Conservation (phyloP, 2,888 invertebrate genomes). For the Oscheius sp. region DNA sequence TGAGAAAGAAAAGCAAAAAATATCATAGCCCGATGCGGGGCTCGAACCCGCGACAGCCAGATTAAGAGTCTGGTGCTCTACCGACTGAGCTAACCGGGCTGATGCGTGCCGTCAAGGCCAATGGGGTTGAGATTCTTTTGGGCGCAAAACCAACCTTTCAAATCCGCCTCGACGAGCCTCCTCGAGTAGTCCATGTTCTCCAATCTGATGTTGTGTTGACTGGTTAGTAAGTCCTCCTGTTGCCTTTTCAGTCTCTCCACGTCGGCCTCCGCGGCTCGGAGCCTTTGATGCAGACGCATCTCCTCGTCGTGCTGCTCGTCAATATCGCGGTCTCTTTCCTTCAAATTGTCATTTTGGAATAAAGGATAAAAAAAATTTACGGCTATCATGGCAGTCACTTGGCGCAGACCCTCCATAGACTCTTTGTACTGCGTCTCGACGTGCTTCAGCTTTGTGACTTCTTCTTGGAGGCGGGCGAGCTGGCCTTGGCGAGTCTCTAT, state of each 20-base stretch:
- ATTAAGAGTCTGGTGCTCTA: conserved; percentile 73
- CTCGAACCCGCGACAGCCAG: conserved; percentile 72
- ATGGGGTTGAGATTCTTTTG: no score
- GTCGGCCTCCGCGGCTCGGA: background rate
- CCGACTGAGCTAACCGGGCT: conserved; percentile 72
- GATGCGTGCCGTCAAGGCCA: no score
- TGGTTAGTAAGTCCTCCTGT: background rate
- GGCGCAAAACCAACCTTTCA: background rate
- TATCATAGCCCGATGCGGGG: conserved; percentile 68
- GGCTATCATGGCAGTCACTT: no score
- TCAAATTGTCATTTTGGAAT: background rate
- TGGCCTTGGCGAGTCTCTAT: no score
- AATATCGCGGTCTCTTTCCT: background rate
- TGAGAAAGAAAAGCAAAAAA: no score
- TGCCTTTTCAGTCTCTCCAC: background rate
- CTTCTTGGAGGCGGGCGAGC: no score
- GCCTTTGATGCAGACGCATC: background rate
- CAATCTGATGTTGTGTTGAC: background rate
- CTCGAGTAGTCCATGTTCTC: background rate
- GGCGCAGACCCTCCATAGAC: no score
- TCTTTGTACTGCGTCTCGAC: no score
- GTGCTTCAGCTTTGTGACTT: no score
- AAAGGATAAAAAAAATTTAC: no score
- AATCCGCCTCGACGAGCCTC: background rate
- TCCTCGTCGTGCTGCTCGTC: conserved; percentile 4